Conservation (phyloP, 1,140 invertebrate species). For the Drosophila navojoa region DNA sequence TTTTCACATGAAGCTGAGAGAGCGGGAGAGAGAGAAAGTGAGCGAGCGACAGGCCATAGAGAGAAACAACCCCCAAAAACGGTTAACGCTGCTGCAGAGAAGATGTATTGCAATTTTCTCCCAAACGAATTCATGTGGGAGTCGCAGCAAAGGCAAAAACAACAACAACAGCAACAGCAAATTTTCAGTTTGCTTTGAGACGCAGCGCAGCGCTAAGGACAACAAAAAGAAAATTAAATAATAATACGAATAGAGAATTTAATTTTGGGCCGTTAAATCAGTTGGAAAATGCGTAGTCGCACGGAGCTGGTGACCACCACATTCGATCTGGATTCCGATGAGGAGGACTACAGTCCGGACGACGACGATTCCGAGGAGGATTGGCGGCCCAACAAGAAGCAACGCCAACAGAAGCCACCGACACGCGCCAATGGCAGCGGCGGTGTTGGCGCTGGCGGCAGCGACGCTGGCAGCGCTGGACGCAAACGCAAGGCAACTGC, state of each 20-base stretch:
- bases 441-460: constrained; percentile 11
- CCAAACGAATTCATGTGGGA: constrained; percentile 34
- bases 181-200: constrained; percentile 57
- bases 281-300: constrained; percentile 77
- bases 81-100: constrained; percentile 35
- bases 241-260: constrained; percentile 10
- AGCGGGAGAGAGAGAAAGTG: constrained; percentile 1
- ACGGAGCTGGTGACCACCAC: constrained; percentile 82
- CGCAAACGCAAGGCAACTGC: constrained; percentile 59
- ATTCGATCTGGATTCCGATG: constrained; percentile 77
- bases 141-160: constrained; percentile 28
- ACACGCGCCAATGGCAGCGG: constrained; percentile 28
- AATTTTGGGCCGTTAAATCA: constrained; percentile 20
- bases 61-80: constrained; percentile 45
- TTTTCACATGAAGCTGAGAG: too few relatives aligned
- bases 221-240: too few relatives aligned
- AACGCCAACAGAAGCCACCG: constrained; percentile 50
- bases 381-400: constrained; percentile 76
- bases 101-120: constrained; percentile 39
- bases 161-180: constrained; percentile 41
- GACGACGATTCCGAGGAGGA: constrained; percentile 83
- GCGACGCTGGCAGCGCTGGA: constrained; percentile 36
- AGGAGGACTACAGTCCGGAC: constrained; percentile 79
- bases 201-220: constrained; percentile 2
- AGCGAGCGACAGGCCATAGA: background rate